phyloP scores from a whole-genome alignment of 2,113 vertebrate genomes.

The Petromus typicus region DNA sequence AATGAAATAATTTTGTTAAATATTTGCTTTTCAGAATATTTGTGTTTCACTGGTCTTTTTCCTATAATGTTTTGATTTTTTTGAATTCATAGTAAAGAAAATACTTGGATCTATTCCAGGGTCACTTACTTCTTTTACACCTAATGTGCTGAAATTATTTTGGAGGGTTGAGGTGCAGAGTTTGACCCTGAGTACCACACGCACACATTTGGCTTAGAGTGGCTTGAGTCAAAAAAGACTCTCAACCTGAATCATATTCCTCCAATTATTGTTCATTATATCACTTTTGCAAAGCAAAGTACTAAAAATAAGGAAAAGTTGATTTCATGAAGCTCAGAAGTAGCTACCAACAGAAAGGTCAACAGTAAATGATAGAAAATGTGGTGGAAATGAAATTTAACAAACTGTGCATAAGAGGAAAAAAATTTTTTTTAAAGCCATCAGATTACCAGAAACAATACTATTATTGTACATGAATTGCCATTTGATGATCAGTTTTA shows the following conservation, averaged over 20 bases:
- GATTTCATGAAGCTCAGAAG: background rate
- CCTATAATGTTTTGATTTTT: conserved; percentile 12
- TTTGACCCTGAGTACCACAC: background rate
- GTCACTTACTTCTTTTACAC: background rate
- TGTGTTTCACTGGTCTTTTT: background rate
- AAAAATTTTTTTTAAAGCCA: background rate
- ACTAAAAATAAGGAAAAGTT: background rate
- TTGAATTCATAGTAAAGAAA: conserved; percentile 29
- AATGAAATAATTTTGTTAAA: conserved; percentile 28
- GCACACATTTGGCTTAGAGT: background rate
- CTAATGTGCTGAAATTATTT: background rate
- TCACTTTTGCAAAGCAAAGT: background rate
- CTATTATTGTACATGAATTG: background rate
- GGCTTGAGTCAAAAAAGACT: background rate
- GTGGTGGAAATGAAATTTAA: background rate
- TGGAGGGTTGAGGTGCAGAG: background rate
- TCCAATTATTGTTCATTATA: background rate
- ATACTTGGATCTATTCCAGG: background rate
- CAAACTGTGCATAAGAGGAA: too few species aligned
- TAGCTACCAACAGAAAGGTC: background rate
- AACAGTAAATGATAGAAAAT: background rate
- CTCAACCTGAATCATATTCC: background rate
- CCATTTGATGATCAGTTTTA: background rate
- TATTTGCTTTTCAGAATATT: conserved; percentile 17
- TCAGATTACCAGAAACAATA: too few species aligned